Percentiles rank a stretch among this genome's conserved stretches.
phyloP scores from a whole-genome alignment of 2,888 invertebrate species.

The Brachycybe producta region DNA sequence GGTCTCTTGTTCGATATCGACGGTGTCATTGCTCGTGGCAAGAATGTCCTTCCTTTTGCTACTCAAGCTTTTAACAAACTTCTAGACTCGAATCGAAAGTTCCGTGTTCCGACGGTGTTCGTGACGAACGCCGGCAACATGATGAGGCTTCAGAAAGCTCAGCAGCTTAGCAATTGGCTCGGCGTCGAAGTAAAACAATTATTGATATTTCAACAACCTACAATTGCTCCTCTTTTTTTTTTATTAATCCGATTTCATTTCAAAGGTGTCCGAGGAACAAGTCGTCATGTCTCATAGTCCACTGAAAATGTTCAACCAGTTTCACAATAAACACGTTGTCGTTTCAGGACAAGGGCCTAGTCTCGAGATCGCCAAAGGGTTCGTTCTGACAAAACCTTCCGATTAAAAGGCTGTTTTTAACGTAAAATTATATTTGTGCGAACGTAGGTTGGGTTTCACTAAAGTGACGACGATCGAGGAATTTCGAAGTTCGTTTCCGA shows the following conservation, averaged over 20 bases:
- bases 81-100: slow-evolving; percentile 41
- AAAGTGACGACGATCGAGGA: slow-evolving; percentile 45
- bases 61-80: slow-evolving; percentile 44
- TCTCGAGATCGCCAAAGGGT: slow-evolving; percentile 40
- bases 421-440: not conserved
- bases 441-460: slow-evolving; percentile 44
- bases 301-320: slow-evolving; percentile 44
- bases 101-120: slow-evolving; percentile 47
- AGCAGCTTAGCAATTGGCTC: slow-evolving; percentile 45
- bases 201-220: not conserved
- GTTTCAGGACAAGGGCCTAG: slow-evolving; percentile 46
- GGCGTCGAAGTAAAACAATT: slow-evolving; percentile 43
- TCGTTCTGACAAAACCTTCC: no score
- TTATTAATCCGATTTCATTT: slow-evolving; percentile 17
- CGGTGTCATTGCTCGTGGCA: slow-evolving; percentile 50
- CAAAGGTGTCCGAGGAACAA: slow-evolving; percentile 43
- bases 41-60: slow-evolving; percentile 44
- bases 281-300: slow-evolving; percentile 54
- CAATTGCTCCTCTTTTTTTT: slow-evolving; percentile 19
- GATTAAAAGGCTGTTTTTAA: no score
- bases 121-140: slow-evolving; percentile 53
- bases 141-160: slow-evolving; percentile 44
- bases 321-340: slow-evolving; percentile 46
- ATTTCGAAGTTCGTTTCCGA: slow-evolving; percentile 43
- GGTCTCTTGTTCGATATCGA: slow-evolving; percentile 55